Conservation (phyloP, 2,888 invertebrate species). For the Calephelis perditalis region DNA sequence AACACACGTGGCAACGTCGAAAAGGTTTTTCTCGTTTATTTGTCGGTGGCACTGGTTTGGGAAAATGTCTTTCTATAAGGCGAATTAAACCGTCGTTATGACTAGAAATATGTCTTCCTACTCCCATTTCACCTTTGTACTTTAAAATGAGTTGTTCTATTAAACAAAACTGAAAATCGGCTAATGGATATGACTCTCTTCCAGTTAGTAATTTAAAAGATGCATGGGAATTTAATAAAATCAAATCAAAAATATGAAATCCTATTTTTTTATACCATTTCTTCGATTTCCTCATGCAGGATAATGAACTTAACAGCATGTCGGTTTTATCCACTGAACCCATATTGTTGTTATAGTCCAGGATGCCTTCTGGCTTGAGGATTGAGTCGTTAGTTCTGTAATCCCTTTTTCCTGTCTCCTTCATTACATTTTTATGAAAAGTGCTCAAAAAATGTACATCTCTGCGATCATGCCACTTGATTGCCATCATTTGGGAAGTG, state of each 20-base stretch:
- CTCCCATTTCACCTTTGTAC: not conserved
- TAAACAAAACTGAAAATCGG: not conserved
- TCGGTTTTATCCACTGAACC: not conserved
- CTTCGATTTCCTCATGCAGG: not conserved
- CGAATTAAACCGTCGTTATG: not conserved
- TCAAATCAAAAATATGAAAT: slow-evolving; percentile 6
- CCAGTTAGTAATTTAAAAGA: slow-evolving; percentile 4
- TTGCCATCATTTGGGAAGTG: not conserved
- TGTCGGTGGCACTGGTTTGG: slow-evolving; percentile 1
- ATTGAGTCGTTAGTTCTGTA: not conserved
- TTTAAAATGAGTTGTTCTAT: slow-evolving; percentile 2
- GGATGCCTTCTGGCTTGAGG: not conserved
- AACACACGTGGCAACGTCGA: slow-evolving; percentile 1
- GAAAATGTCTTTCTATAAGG: slow-evolving; percentile 1
- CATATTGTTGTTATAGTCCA: not conserved
- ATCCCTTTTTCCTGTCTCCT: not conserved
- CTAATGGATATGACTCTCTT: slow-evolving; percentile 3
- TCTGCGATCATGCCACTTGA: not conserved
- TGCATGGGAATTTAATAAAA: not conserved
- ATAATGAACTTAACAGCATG: not conserved
- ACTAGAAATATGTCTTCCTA: slow-evolving; percentile 2
- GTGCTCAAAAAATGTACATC: slow-evolving; percentile 2
- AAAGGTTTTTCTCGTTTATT: not conserved
- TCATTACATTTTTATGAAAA: slow-evolving; percentile 4
- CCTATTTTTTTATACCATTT: not conserved